phyloP scores from a whole-genome alignment of 2,113 vertebrate genomes.

The Nycticebus coucang region DNA sequence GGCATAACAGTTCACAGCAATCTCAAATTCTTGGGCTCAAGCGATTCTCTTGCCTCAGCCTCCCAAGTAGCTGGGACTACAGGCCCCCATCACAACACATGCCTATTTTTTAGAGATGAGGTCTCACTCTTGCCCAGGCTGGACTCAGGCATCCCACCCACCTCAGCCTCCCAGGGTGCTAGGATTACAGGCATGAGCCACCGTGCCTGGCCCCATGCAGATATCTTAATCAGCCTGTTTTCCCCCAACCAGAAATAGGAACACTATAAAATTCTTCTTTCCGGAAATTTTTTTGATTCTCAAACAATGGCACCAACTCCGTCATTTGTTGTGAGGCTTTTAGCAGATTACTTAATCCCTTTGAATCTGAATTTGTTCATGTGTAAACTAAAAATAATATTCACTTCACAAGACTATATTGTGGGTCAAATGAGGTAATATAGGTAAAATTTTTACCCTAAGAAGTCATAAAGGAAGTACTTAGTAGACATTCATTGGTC shows the following conservation, averaged over 20 bases:
- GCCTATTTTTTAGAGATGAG: too few species aligned
- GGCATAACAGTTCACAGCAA: too few species aligned
- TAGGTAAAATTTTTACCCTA: neutral
- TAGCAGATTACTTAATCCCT: conserved; percentile 10
- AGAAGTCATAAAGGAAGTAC: conserved; percentile 36
- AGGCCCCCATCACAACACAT: too few species aligned
- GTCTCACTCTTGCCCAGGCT: too few species aligned
- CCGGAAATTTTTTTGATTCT: conserved; percentile 29
- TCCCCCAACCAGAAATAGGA: neutral
- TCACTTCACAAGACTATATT: conserved; percentile 8
- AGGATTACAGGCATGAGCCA: too few species aligned
- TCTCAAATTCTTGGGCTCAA: too few species aligned
- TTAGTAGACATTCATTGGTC: neutral
- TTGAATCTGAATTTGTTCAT: conserved; percentile 42
- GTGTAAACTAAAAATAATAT: conserved; percentile 30
- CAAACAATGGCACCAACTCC: neutral
- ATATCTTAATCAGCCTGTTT: neutral
- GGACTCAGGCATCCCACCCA: too few species aligned
- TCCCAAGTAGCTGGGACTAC: too few species aligned
- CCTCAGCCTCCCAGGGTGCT: too few species aligned
- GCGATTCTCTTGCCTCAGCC: too few species aligned
- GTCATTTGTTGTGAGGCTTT: neutral
- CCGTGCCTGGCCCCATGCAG: neutral
- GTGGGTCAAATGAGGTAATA: conserved; percentile 9
- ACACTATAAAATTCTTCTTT: neutral